Evolutionary conservation across 2,113 vertebrate species (phyloP).

Genomic region (Gymnarchus niloticus): DNA sequence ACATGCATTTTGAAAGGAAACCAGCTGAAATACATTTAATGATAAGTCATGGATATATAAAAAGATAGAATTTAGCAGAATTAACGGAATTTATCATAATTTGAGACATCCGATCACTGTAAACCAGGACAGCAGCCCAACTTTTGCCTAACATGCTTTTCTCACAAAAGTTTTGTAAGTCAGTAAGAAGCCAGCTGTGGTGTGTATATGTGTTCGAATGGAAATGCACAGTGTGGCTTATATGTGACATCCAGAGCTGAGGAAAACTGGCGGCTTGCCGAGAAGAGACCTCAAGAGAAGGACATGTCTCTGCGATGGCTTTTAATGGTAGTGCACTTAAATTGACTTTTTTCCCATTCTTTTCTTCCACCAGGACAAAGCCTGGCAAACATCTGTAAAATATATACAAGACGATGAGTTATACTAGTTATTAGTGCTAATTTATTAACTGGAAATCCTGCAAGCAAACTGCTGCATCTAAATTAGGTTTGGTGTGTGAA

Average conservation of each 20-base stretch:
- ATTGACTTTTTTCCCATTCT: too few species aligned
- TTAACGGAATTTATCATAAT: not conserved
- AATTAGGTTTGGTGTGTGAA: not conserved
- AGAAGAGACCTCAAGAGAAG: not conserved
- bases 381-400: not conserved
- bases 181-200: not conserved
- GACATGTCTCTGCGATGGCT: not conserved
- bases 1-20: not conserved
- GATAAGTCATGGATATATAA: too few species aligned
- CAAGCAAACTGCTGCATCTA: too few species aligned
- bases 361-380: not conserved
- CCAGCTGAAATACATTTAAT: not conserved
- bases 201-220: not conserved
- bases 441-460: not conserved
- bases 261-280: not conserved
- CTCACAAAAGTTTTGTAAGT: not conserved
- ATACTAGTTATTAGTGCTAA: not conserved
- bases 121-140: not conserved
- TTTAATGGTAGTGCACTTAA: not conserved
- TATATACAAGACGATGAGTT: not conserved
- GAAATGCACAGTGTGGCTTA: too few species aligned
- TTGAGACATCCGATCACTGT: not conserved
- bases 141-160: not conserved
- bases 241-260: not conserved
- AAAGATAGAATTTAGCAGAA: not conserved